Evolutionary conservation across 2,113 vertebrate species (phyloP), one percentile per base, ranked within the genome.

Genomic region (Lepus europaeus): DNA sequence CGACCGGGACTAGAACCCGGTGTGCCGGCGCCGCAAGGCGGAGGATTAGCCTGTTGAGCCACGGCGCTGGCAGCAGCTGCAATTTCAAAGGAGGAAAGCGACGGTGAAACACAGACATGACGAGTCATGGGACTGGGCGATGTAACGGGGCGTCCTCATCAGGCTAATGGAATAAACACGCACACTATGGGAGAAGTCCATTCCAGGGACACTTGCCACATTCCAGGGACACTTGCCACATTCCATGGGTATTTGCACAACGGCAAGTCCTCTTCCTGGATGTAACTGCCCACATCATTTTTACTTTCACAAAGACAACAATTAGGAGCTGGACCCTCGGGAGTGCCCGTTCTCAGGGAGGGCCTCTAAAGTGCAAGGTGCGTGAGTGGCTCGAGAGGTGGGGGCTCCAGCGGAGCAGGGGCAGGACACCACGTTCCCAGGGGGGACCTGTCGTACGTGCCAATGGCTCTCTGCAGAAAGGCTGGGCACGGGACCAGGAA

Each of bases 31-130:
- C 33, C 33, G 33, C 33, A 33, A 33, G 33, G 33, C 33, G 33
- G 33, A 33, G 33, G 33, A 33, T 33, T 33, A 33, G 33, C 33
- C 33, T 33, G 33, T 33, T 33, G 2, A 33, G 33, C 33, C 33
- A 33, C 33, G 33, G 33, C 33, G 33, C 33, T 33, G 33, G 33
- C 33, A 33, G 33, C 33, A 33, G 33, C 33, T 77, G 36, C 11
- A 86, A 63, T 36, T 69, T 76, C 86, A 81, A 96, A 86, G 79
- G 6, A 94, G 83, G 51, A 73, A 87, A 72, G 73, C 36, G 63
- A 81, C 3, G 29, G 53, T 80, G 61, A 89, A 91, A 94, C 45
- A 39, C 23, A 74, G 25, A 80, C 6, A 66, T 2, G 36, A 78
- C 69, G 20, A 25, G 66, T 11, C 61, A 61, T 64, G 27, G 72